Conservation (phyloP, 1,140 invertebrate genomes). For the Pseudomyrmex cubaensis region DNA sequence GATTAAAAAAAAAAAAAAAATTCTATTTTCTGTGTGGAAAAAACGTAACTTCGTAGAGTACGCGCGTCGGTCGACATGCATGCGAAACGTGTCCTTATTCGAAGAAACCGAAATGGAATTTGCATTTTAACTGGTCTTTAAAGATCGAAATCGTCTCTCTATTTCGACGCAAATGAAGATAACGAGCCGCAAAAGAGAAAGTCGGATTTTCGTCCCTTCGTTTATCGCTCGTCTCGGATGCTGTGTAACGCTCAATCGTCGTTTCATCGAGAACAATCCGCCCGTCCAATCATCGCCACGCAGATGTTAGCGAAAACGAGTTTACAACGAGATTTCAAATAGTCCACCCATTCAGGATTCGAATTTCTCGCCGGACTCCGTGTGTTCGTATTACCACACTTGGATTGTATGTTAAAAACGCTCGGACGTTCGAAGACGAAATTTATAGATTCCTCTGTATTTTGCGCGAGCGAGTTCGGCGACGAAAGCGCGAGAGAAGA, state of each 20-base stretch:
- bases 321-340: slow-evolving; percentile 52
- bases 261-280: slow-evolving; percentile 50
- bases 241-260: slow-evolving; percentile 39
- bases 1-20: background rate
- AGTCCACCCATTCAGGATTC: background rate
- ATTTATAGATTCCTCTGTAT: too few relatives aligned
- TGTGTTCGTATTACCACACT: slow-evolving; percentile 13
- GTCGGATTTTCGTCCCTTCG: slow-evolving; percentile 8
- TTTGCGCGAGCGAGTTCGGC: too few relatives aligned
- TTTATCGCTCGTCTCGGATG: slow-evolving; percentile 28
- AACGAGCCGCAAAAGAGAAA: slow-evolving; percentile 46
- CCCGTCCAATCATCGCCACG: slow-evolving; percentile 33
- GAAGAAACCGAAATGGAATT: slow-evolving; percentile 20
- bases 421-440: too few relatives aligned
- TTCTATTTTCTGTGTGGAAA: slow-evolving; percentile 18
- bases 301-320: slow-evolving; percentile 54
- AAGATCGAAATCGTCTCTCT: slow-evolving; percentile 32
- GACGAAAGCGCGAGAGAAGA: too few relatives aligned
- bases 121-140: slow-evolving; percentile 48
- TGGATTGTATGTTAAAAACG: background rate
- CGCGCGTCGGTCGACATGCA: slow-evolving; percentile 13
- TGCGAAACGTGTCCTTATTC: slow-evolving; percentile 9
- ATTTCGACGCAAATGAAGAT: slow-evolving; percentile 29
- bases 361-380: slow-evolving; percentile 28
- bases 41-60: slow-evolving; percentile 14